A percentile compares a stretch with the other conserved stretches of the same genome.
Evolutionary conservation across 2,113 vertebrate species (phyloP).

Genomic region (Chlamydotis undulata): DNA sequence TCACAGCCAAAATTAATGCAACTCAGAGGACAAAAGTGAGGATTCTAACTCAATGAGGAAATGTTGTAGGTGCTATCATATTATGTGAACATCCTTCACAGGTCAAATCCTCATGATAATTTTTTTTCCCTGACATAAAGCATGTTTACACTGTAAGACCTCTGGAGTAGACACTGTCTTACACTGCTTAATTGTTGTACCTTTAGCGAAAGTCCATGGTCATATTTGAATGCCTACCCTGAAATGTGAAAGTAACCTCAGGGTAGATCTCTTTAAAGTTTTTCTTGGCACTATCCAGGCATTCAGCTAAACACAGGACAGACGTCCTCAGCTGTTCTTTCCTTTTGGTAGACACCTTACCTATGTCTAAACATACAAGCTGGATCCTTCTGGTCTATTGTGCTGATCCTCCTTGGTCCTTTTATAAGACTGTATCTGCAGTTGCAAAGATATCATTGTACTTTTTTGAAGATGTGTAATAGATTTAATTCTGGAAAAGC

Average conservation of each 20-base stretch:
- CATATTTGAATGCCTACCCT: neutral
- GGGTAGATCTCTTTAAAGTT: neutral
- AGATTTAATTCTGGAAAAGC: neutral
- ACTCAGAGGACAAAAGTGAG: neutral
- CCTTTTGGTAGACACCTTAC: neutral
- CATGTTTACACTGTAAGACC: neutral
- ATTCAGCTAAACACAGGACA: neutral
- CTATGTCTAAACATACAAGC: neutral
- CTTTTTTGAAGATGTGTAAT: neutral
- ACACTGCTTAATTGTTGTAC: neutral
- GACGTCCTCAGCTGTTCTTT: neutral
- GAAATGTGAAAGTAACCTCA: neutral
- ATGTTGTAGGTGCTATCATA: neutral
- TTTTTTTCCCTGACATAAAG: neutral
- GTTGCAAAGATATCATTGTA: neutral
- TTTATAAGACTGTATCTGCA: neutral
- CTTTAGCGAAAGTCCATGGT: neutral
- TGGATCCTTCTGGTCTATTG: neutral
- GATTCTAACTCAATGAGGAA: neutral
- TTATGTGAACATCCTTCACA: neutral
- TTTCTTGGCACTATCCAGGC: neutral
- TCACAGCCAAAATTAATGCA: neutral
- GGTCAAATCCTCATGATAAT: neutral
- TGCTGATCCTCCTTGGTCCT: neutral
- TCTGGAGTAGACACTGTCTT: neutral